Evolutionary conservation across 37 sponge, comb jelly and placozoan genomes (phyloP), one percentile per base, ranked within the genome.

Genomic region (Halisarca cf. caerulea): DNA sequence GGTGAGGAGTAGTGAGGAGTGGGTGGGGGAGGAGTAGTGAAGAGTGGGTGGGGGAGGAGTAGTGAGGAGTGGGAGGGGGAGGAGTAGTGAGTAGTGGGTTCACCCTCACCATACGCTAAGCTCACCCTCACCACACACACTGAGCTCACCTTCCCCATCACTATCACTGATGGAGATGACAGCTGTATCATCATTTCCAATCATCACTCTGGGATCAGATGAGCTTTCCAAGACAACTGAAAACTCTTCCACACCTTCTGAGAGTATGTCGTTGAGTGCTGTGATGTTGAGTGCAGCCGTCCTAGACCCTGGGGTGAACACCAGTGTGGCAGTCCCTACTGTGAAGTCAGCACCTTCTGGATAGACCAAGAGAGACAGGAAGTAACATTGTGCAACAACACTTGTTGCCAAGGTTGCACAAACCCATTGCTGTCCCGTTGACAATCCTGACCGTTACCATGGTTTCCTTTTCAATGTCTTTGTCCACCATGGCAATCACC

Each of bases 121-220:
- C n/a, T n/a, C n/a, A n/a, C n/a, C n/a, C n/a, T n/a, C n/a, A n/a
- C n/a, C n/a, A n/a, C n/a, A n/a, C n/a, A n/a, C n/a, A n/a, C n/a
- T n/a, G n/a, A n/a, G n/a, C n/a, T n/a, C n/a, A n/a, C n/a, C 11
- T 17, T 11, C 57, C 11, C 57, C 57, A 20, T 55, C 57, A 55
- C 17, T 6, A 40, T 74, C 77, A 0, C 18, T 21, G 41, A 74
- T 74, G 20, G 77, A 40, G 8, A 74, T 21, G 23, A 3, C 21
- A 40, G 77, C 77, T 2, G 77, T 74, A 41, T 74, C 77, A 23
- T 74, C 42, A 2, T 42, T 41, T 42, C 77, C 77, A 36, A 74
- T 74, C 44, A 7, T 23, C 30, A 71, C 21, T 20, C 2, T 17
- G 25, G 32, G 14, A 18, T 39, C 77, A 40, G 3, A 21, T 9